Percentiles rank a stretch among this genome's conserved stretches.
Conservation (phyloP, 92 coral and sea anemone genomes). For the Epizoanthus rinbou region DNA sequence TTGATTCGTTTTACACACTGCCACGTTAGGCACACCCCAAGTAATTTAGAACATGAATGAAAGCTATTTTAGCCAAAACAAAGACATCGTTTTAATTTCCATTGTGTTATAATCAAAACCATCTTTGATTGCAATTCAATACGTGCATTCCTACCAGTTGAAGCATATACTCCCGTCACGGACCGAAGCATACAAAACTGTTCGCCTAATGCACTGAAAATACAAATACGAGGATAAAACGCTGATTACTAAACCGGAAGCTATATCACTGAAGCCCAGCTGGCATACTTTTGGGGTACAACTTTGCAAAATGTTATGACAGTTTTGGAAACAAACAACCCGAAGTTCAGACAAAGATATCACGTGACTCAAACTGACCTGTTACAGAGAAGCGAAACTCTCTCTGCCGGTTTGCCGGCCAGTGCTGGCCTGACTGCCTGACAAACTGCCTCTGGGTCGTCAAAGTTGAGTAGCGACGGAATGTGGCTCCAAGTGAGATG, state of each 20-base stretch:
- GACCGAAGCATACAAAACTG: background rate
- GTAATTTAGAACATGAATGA: background rate
- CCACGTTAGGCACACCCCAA: background rate
- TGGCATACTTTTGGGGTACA: background rate
- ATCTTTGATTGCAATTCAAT: background rate
- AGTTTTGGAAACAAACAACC: slow-evolving; percentile 12
- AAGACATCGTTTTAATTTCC: background rate
- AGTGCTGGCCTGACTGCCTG: too few relatives aligned
- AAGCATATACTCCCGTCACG: background rate
- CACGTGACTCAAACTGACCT: slow-evolving; percentile 14
- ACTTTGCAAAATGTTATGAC: background rate
- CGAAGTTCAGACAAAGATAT: background rate
- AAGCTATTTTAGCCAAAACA: background rate
- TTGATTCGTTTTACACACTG: background rate
- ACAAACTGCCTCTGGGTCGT: too few relatives aligned
- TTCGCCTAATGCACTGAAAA: background rate
- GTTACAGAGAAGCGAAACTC: background rate
- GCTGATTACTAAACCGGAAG: background rate
- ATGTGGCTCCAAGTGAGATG: too few relatives aligned
- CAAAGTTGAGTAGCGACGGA: too few relatives aligned
- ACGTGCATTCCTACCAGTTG: background rate
- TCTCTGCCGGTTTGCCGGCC: too few relatives aligned
- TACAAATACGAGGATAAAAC: background rate
- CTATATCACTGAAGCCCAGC: background rate
- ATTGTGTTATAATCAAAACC: slow-evolving; percentile 5